These are phyloP conservation scores for Siniperca knerii DNA, from an alignment of 2,113 vertebrate species.

Conservation along the genomic window DNA sequence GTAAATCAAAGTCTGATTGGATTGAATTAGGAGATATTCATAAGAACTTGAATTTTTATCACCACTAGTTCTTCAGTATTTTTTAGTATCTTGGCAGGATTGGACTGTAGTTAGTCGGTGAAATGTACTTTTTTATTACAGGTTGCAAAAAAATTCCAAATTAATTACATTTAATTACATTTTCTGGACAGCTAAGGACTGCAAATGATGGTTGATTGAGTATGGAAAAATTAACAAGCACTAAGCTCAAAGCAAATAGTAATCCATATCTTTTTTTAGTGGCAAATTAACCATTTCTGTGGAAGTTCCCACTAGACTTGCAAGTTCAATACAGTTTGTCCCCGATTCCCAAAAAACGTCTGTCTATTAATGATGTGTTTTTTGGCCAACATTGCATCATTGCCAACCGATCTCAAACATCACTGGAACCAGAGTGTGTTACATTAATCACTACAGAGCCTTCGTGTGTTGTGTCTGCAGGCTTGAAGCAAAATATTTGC, in stretches of 20 bases:
- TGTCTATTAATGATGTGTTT: not conserved
- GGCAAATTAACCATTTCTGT: not conserved
- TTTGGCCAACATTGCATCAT: slow-evolving; percentile 1
- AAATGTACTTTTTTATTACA: not conserved
- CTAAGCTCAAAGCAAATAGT: not conserved
- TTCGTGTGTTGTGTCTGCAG: not conserved
- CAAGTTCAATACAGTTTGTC: not conserved
- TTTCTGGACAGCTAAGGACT: not conserved
- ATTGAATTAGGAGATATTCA: not conserved
- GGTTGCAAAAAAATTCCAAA: not conserved
- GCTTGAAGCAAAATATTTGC: not conserved
- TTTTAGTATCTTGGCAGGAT: not conserved
- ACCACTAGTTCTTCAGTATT: not conserved
- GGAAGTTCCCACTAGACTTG: not conserved
- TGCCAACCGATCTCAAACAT: not conserved
- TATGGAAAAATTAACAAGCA: not conserved
- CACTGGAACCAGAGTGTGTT: not conserved
- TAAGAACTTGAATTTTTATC: not conserved
- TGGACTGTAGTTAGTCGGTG: not conserved
- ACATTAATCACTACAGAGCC: slow-evolving; percentile 1
- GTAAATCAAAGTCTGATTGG: not conserved
- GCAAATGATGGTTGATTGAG: not conserved
- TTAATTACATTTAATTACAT: not conserved
- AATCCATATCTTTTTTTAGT: not conserved
- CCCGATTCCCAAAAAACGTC: not conserved